Percentiles rank a stretch among this genome's conserved stretches.
Conservation (phyloP, 1,140 invertebrate species). For the Drosophila paulistorum region DNA sequence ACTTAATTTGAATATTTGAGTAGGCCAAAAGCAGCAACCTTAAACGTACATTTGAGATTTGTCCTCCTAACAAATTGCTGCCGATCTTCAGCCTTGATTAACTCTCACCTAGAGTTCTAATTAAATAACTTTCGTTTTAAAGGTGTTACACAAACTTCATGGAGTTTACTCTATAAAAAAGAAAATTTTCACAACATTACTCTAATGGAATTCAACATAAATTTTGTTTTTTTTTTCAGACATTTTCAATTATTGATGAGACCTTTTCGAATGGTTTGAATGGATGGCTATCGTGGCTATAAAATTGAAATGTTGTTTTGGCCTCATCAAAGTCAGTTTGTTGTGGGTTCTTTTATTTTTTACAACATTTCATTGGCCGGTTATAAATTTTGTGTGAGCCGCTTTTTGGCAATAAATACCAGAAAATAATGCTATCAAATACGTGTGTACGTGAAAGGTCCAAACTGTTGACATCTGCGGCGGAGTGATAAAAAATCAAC, state of each 20-base stretch:
- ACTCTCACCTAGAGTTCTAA: slow-evolving; percentile 25
- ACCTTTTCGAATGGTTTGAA: slow-evolving; percentile 21
- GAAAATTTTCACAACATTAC: slow-evolving; percentile 73
- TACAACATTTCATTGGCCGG: slow-evolving; percentile 61
- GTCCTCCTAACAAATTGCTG: not conserved
- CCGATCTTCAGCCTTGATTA: slow-evolving; percentile 47
- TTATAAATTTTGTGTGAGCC: slow-evolving; percentile 69
- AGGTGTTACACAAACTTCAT: slow-evolving; percentile 9
- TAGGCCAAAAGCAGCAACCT: slow-evolving; percentile 5
- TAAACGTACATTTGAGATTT: slow-evolving; percentile 67
- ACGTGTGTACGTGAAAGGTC: slow-evolving; percentile 30
- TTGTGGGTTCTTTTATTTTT: slow-evolving; percentile 30
- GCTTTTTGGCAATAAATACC: slow-evolving; percentile 70
- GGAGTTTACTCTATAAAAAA: not conserved
- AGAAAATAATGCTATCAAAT: slow-evolving; percentile 56
- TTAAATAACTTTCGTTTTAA: slow-evolving; percentile 54
- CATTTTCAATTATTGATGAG: slow-evolving; percentile 68
- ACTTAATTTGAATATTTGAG: slow-evolving; percentile 62
- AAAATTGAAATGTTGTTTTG: slow-evolving; percentile 75
- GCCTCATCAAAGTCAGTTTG: slow-evolving; percentile 62
- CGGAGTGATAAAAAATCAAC: slow-evolving; percentile 38
- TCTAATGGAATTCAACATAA: slow-evolving; percentile 77
- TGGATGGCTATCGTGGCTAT: slow-evolving; percentile 42
- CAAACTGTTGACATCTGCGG: slow-evolving; percentile 68
- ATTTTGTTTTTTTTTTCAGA: slow-evolving; percentile 53